Evolutionary conservation across 2,797 vertebrate genomes (phyloP), one percentile per base, ranked within the genome.

Genomic region (Bovichtus diacanthus): DNA sequence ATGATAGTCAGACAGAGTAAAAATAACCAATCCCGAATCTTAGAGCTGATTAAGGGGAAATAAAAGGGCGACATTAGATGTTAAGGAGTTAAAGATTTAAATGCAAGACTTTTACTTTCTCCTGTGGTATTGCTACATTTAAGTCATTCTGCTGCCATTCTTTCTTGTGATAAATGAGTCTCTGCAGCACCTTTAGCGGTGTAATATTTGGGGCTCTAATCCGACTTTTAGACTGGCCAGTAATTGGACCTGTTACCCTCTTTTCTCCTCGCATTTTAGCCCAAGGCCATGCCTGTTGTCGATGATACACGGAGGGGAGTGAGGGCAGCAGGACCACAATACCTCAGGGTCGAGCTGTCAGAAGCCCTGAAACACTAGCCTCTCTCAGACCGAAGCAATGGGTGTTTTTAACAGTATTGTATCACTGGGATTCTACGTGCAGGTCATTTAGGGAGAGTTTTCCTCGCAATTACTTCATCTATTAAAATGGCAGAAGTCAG

Each of bases 311-410:
- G 3, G 65, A 70, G 77, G 64, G 65, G 70, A 69, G 43, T 65
- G 75, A 80, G 78, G 85, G 74, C 69, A 79, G 76, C 72, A 50
- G 61, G 66, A 79, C 79, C 81, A 91, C 90, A 88, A 93, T 93
- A 92, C 87, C 82, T 85, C 86, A 79, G 87, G 85, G 91, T 90
- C 81, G 61, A 87, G 88, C 90, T 94, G 90, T 94, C 93, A 94
- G 83, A 70, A 87, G 61, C 74, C 74, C 54, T 87, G 94, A 92
- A 94, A 96, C 78, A 47, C 74, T 63, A 96, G 93, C 91, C 81
- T 29, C 70, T 61, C 60, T 80, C 79, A 81, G 82, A 84, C 84
- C 78, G 74, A 78, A 88, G 89, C 80, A 49, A 64, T 2, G 72
- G 64, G 51, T 85, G 82, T 84, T 85, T 88, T 81, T 72, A 67